Conservation (phyloP, 2,113 vertebrate species). For the Actinemys pallida region DNA sequence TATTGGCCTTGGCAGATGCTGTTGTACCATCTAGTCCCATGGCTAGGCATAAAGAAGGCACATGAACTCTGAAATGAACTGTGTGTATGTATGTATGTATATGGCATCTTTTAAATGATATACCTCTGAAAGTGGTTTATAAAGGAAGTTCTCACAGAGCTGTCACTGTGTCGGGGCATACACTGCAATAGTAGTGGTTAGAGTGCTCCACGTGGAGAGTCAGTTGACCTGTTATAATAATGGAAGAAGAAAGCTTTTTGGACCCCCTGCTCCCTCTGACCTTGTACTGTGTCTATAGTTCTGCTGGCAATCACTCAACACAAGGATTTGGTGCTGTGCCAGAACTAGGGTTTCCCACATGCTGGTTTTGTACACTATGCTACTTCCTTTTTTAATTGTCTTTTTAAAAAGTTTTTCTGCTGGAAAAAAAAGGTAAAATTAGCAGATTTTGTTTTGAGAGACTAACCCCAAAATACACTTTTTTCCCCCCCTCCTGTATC, state of each 20-base stretch:
- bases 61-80: too few relatives aligned
- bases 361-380: background rate
- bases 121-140: too few relatives aligned
- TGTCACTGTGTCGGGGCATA: background rate
- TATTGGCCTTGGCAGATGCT: too few relatives aligned
- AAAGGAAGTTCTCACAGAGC: background rate
- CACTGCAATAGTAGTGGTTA: background rate
- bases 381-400: background rate
- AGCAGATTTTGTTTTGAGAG: conserved; percentile 22
- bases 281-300: background rate
- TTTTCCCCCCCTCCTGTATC: background rate
- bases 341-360: background rate
- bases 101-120: too few relatives aligned
- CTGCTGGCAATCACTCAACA: background rate
- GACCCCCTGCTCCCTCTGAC: background rate
- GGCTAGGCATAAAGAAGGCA: too few relatives aligned
- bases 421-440: background rate
- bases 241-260: background rate
- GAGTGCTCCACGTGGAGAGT: background rate
- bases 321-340: background rate
- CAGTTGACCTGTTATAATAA: background rate
- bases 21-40: too few relatives aligned
- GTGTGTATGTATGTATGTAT: too few relatives aligned
- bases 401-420: conserved; percentile 6
- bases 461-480: conserved; percentile 20